Base-by-base conservation (phyloP, 2,113 vertebrate genomes). In the Etia nguti region DNA sequence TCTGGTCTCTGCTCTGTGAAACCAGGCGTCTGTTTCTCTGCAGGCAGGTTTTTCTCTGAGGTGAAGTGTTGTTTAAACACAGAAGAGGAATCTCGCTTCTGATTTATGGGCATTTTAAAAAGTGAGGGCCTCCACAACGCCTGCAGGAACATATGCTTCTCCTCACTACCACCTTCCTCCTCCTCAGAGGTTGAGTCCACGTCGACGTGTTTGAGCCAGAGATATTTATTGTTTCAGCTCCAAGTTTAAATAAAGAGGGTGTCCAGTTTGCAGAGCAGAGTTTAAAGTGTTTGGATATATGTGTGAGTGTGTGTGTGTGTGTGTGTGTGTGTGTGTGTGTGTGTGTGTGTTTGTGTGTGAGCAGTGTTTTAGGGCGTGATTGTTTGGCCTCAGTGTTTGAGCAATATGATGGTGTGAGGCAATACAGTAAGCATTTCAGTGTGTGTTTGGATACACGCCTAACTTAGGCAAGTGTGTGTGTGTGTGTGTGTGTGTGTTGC, bases 191-290 rank as follows among this genome's bases (percentile, higher is more conserved):
- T 57, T 80, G 55, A 26, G 11, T 77, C 52, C 80, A 80, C 34
- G n/a, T 83, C 13, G 16, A 81, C 2, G 38, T 82, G 84, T 89
- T 86, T 68, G 73, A 88, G 84, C 55, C 56, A 16, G 22, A 86
- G 59, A 81, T 80, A 91, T 93, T 91, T 91, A 90, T 90, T 87
- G 82, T 85, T 91, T 79, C 82, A 81, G 70, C 88, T 43, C 56
- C 1, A 1, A 87, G 84, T 85, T 90, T 89, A 87, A 86, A 90
- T 86, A 60, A 82, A 83, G 86, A 43, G 16, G 10, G 38, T 34
- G 73, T 89, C 83, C 41, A 55, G 46, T 82, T 81, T 65, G 11
- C 79, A 73, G 68, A 87, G 75, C 75, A 31, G 43, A 55, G 80
- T 48, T 59, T 70, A 26, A 60, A 16, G 84, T 86, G 89, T 90